phyloP scores from a whole-genome alignment of 2,888 invertebrate genomes.

The Tetragonula carbonaria region DNA sequence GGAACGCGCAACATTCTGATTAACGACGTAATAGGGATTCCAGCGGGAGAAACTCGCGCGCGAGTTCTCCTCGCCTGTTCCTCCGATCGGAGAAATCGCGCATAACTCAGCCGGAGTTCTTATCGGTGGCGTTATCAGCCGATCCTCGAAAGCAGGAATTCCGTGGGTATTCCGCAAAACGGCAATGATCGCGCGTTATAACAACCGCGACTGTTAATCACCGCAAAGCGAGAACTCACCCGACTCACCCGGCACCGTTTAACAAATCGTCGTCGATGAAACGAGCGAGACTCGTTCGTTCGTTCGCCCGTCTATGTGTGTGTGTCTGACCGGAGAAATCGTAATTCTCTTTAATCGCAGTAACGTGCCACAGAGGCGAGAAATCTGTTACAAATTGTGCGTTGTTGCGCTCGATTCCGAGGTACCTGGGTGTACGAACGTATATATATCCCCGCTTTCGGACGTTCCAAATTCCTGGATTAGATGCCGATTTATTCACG shows the following conservation, averaged over 20 bases:
- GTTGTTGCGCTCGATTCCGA: conserved; percentile 33
- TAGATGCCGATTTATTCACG: neutral
- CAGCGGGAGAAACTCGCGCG: neutral
- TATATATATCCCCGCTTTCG: neutral
- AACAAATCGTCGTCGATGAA: conserved; percentile 65
- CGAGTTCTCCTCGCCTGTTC: neutral
- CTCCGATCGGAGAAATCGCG: conserved; percentile 48
- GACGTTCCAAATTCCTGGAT: conserved; percentile 2
- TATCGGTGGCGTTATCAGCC: conserved; percentile 56
- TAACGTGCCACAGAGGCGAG: conserved; percentile 61
- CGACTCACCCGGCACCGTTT: conserved; percentile 42
- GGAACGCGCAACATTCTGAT: conserved; percentile 8
- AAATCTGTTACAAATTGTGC: conserved; percentile 42
- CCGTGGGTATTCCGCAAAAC: conserved; percentile 43
- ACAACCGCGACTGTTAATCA: conserved; percentile 53
- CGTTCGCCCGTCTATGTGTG: neutral
- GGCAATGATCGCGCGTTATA: conserved; percentile 57
- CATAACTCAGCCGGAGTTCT: conserved; percentile 41
- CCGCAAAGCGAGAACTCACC: conserved; percentile 17
- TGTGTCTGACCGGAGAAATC: conserved; percentile 56
- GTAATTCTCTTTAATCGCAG: conserved; percentile 76
- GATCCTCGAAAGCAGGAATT: conserved; percentile 44
- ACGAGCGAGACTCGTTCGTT: conserved; percentile 67
- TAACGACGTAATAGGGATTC: conserved; percentile 19
- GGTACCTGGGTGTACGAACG: too few species aligned